phyloP scores from a whole-genome alignment of 2,888 invertebrate genomes.

The Tenthredo livida region DNA sequence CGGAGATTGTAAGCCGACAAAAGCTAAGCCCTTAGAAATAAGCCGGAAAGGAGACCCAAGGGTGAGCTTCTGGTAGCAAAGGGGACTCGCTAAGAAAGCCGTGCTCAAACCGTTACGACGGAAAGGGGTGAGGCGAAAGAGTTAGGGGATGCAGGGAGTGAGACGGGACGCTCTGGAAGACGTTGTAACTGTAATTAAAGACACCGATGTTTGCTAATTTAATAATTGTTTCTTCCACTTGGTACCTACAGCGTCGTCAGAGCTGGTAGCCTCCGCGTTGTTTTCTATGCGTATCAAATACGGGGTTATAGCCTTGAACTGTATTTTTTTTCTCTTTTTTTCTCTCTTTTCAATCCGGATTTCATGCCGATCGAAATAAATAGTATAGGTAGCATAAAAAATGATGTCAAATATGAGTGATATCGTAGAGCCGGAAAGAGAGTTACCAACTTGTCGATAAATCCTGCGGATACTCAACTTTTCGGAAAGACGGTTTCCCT shows the following conservation, averaged over 20 bases:
- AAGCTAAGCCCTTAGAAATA: constrained; percentile 49
- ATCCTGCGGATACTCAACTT: constrained; percentile 41
- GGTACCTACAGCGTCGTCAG: not conserved
- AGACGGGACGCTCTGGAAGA: not conserved
- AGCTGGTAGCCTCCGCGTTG: not conserved
- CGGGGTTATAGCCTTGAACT: not conserved
- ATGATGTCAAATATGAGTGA: constrained; percentile 12
- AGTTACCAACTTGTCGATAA: constrained; percentile 26
- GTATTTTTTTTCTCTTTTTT: not conserved
- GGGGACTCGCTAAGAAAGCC: constrained; percentile 46
- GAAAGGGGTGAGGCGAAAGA: constrained; percentile 21
- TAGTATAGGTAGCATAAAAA: constrained; percentile 9
- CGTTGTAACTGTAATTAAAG: constrained; percentile 28
- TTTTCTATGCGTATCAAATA: not conserved
- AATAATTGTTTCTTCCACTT: constrained; percentile 29
- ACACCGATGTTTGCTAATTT: constrained; percentile 39
- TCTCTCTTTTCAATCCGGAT: not conserved
- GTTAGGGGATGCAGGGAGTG: constrained; percentile 10
- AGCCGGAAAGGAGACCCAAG: constrained; percentile 50
- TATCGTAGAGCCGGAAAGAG: not conserved
- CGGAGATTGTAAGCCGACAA: constrained; percentile 49
- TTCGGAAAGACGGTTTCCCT: constrained; percentile 11
- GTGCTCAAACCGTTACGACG: constrained; percentile 39
- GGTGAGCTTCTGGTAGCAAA: constrained; percentile 46
- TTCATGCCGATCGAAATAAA: not conserved